phyloP scores from a whole-genome alignment of 2,888 invertebrate genomes.

The Drosophila antonietae region DNA sequence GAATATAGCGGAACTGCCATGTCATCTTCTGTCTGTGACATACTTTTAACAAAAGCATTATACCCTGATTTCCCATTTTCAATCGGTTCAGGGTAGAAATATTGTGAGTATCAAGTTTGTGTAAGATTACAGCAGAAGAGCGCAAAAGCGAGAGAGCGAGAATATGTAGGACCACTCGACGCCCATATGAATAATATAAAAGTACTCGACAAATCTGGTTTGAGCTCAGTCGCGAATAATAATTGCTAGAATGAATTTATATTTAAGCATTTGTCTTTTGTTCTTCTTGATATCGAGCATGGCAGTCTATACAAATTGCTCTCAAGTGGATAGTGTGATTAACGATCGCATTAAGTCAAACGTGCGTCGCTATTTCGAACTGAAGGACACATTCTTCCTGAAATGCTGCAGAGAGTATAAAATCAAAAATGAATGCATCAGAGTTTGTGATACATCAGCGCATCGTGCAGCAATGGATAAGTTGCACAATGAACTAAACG shows the following conservation, averaged over 20 bases:
- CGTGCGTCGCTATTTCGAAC: constrained; percentile 5
- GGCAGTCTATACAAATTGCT: neutral
- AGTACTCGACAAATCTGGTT: neutral
- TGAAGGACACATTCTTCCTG: constrained; percentile 6
- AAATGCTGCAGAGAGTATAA: neutral
- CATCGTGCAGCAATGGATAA: neutral
- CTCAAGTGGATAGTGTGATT: neutral
- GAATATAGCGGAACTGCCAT: too few species aligned
- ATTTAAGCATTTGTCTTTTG: neutral
- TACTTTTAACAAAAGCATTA: too few species aligned
- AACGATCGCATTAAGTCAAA: neutral
- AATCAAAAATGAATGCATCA: neutral
- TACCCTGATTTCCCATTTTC: too few species aligned
- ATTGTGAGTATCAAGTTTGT: too few species aligned
- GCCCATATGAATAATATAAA: neutral
- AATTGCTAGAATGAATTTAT: neutral
- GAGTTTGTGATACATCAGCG: neutral
- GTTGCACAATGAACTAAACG: neutral
- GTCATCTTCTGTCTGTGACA: too few species aligned
- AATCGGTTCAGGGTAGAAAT: too few species aligned
- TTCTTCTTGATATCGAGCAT: neutral
- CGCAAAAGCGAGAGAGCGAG: neutral
- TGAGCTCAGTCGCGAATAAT: neutral
- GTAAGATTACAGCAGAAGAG: too few species aligned
- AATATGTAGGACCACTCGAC: neutral